These are phyloP conservation scores for Anagyrus pseudococci DNA, from an alignment of 2,888 invertebrate species.

Conservation along the genomic window DNA sequence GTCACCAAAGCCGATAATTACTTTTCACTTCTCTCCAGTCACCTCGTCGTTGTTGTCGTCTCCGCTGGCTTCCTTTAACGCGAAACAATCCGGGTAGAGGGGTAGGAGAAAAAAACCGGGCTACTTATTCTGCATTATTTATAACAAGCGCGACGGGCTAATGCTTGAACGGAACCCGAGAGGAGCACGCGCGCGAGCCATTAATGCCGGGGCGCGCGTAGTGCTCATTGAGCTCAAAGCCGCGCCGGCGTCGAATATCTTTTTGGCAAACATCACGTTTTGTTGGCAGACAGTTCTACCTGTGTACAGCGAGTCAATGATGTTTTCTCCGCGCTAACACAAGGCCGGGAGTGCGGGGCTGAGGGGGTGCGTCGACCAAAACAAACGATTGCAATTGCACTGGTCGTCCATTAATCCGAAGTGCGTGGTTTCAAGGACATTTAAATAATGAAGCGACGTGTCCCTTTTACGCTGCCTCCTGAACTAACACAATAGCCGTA, in stretches of 20 bases:
- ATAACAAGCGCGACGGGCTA: no score
- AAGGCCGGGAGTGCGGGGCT: neutral
- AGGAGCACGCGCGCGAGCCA: no score
- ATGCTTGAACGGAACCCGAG: no score
- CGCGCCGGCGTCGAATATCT: slow-evolving; percentile 17
- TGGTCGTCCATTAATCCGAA: slow-evolving; percentile 24
- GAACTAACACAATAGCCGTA: slow-evolving; percentile 23
- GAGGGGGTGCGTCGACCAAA: slow-evolving; percentile 5
- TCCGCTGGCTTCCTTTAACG: no score
- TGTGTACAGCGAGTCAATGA: no score
- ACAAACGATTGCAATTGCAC: slow-evolving; percentile 25
- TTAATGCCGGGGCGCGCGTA: slow-evolving; percentile 17
- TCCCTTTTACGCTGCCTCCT: slow-evolving; percentile 4
- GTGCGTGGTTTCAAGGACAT: slow-evolving; percentile 2
- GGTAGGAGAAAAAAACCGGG: no score
- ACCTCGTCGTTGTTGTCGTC: no score
- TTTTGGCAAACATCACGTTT: slow-evolving; percentile 21
- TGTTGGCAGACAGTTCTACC: no score
- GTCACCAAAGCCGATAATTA: no score
- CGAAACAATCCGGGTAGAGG: no score
- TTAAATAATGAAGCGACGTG: neutral
- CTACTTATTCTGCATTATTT: no score
- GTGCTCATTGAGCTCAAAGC: slow-evolving; percentile 3
- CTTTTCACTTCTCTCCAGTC: no score
- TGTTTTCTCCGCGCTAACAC: slow-evolving; percentile 7